These are phyloP conservation scores for Dendrocincla fuliginosa DNA, from an alignment of 2,797 vertebrate genomes.

Conservation along the genomic window DNA sequence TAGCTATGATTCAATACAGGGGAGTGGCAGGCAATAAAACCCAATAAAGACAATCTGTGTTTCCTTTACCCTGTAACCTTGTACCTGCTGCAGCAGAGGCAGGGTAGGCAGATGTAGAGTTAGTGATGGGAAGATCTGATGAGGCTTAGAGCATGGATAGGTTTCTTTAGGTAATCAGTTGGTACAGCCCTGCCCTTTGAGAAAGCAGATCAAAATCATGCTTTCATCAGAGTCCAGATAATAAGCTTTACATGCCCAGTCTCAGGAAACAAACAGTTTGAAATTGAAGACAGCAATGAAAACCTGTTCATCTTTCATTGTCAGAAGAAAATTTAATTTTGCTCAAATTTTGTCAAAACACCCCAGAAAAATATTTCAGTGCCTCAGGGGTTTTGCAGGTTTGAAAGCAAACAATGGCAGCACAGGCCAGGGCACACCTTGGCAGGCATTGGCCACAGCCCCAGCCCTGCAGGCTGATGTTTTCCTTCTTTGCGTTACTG, in stretches of 20 bases:
- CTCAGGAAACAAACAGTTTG: neutral
- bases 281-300: neutral
- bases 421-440: neutral
- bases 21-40: neutral
- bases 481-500: neutral
- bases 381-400: neutral
- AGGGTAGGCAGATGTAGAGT: neutral
- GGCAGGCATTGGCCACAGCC: neutral
- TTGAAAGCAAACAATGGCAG: neutral
- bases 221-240: neutral
- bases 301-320: neutral
- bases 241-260: neutral
- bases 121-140: neutral
- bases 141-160: neutral
- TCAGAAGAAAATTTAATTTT: neutral
- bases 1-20: neutral
- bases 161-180: neutral
- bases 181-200: neutral
- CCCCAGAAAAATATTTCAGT: neutral
- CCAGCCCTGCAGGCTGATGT: fast-evolving
- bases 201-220: neutral
- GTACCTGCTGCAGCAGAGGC: neutral
- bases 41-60: neutral
- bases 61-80: neutral
- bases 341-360: neutral